Conservation (phyloP, 2,797 vertebrate genomes). For the Esox lucius region DNA sequence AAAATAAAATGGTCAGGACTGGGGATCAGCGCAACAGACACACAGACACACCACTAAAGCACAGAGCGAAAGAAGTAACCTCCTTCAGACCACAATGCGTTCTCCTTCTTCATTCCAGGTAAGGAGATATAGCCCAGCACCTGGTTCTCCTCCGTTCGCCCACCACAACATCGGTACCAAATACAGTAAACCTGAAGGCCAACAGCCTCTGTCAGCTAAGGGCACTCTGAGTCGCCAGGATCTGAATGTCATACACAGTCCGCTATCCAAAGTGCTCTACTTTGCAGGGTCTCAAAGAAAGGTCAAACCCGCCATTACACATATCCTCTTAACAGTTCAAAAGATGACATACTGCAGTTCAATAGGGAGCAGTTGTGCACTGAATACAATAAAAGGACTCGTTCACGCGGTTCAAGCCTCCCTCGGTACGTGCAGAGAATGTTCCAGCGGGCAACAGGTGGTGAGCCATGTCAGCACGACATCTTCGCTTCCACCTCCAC, state of each 20-base stretch:
- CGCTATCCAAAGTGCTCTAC: not conserved
- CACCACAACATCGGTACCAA: not conserved
- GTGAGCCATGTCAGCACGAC: not conserved
- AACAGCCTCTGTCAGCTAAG: not conserved
- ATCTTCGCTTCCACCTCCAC: not conserved
- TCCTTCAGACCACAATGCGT: not conserved
- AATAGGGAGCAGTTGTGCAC: not conserved
- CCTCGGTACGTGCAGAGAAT: not conserved
- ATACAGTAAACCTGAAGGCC: too few species aligned
- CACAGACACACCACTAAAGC: not conserved
- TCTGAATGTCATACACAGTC: not conserved
- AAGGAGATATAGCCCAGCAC: not conserved
- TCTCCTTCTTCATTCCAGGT: not conserved
- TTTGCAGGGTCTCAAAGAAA: not conserved
- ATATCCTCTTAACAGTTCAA: not conserved
- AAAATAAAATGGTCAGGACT: not conserved
- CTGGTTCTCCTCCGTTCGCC: not conserved
- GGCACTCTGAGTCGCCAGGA: not conserved
- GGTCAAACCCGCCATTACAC: not conserved
- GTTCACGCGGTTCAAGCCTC: not conserved
- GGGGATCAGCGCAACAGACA: not conserved
- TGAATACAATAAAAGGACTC: not conserved
- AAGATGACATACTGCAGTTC: not conserved
- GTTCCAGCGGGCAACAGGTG: not conserved
- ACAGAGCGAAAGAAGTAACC: not conserved